Base-by-base conservation (phyloP, 2,888 invertebrate species). In the Chrysolina oricalcia region DNA sequence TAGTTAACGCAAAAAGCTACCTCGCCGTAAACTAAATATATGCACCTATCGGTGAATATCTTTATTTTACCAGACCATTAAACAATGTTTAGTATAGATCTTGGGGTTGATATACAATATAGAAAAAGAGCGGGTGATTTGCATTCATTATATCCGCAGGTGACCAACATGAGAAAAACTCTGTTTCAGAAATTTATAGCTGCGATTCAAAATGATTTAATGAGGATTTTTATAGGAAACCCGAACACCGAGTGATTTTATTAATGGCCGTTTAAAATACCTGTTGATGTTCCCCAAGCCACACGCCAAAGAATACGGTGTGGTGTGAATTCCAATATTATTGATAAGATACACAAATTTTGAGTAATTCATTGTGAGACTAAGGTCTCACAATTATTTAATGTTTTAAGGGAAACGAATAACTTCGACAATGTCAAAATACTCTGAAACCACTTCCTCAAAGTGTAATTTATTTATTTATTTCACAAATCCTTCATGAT, bases 31-130 rank as follows among this genome's bases (percentile, higher is more conserved):
- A 43, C 35, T 67, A 35, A 67, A 67, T 50, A 67, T 67, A 59
- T 59, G 40, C 19, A 50, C 35, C 53, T 67, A 67, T 67, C 67
- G 53, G 43, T 67, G 27, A 59, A 59, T 59, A 59, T 59, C 59
- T 59, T 59, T 8, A 67, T 67, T 67, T 67, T 53, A 53, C 17
- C 67, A 67, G 48, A 50, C 67, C 19, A 67, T 67, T 67, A 67
- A 67, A 50, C 21, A 50, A 43, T 67, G 48, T 23, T 66, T n/a
- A 21, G 15, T 19, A 35, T n/a, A 59, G 59, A 59, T 59, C 59
- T 59, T 59, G 59, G 59, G 59, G 59, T 59, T 59, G 59, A 59
- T 59, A 59, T 27, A 59, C n/a, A n/a, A 59, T 59, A 35, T 23
- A 59, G 27, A 59, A 27, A 59, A 59, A 59, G 59, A 59, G 27